Conservation (phyloP, 2,113 vertebrate genomes). For the Solea senegalensis region DNA sequence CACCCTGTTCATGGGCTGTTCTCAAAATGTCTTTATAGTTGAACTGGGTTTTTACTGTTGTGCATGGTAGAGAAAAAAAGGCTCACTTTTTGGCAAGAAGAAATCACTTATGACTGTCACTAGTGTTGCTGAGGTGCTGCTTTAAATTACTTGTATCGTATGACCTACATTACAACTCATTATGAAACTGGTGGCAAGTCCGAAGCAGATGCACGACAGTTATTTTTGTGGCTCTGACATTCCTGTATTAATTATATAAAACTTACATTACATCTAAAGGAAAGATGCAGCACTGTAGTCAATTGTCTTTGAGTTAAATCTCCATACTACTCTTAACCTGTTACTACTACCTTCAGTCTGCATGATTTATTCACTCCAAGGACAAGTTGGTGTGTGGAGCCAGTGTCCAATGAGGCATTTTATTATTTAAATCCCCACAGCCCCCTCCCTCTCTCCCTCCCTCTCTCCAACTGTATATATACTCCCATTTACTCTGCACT, state of each 20-base stretch:
- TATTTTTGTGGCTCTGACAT: not conserved
- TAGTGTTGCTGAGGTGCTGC: not conserved
- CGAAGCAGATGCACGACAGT: not conserved
- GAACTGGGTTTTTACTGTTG: conserved; percentile 27
- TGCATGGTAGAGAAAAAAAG: conserved; percentile 18
- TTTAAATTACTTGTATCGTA: not conserved
- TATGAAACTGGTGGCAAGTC: too few relatives aligned
- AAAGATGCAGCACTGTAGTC: not conserved
- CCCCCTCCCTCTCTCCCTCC: conserved; percentile 17
- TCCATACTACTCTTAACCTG: conserved; percentile 14
- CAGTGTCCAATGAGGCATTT: conserved; percentile 73
- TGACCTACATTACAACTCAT: not conserved
- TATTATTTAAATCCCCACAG: conserved; percentile 63
- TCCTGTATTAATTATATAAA: not conserved
- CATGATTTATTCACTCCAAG: conserved; percentile 56
- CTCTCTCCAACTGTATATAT: conserved; percentile 57
- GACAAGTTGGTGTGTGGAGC: conserved; percentile 60
- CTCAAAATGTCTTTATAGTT: conserved; percentile 57
- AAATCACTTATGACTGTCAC: conserved; percentile 6
- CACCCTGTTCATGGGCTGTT: conserved; percentile 65
- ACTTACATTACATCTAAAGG: not conserved
- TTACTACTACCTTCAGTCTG: conserved; percentile 22
- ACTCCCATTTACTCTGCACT: conserved; percentile 76
- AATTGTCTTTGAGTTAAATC: not conserved
- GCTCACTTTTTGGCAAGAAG: conserved; percentile 10